A percentile compares a stretch with the other conserved stretches of the same genome.
phyloP scores from a whole-genome alignment of 1,140 invertebrate genomes.

The Trachymyrmex cornetzi region DNA sequence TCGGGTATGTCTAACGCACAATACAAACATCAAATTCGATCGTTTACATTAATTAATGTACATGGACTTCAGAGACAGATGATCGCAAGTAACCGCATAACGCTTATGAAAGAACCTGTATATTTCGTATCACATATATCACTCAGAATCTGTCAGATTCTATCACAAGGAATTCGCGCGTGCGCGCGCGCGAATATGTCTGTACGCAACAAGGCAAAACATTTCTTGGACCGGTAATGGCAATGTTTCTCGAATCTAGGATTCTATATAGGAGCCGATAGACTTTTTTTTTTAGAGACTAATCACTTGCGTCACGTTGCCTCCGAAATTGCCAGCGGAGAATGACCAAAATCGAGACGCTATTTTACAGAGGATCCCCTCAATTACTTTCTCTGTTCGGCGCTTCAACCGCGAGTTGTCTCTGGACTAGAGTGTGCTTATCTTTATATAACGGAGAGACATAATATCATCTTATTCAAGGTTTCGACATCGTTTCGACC shows the following conservation, averaged over 20 bases:
- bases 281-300: slow-evolving; percentile 24
- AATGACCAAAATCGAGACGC: slow-evolving; percentile 52
- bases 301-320: slow-evolving; percentile 59
- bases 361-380: slow-evolving; percentile 31
- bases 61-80: slow-evolving; percentile 60
- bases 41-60: slow-evolving; percentile 56
- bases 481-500: background rate
- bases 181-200: slow-evolving; percentile 9
- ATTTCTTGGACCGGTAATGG: slow-evolving; percentile 50
- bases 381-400: slow-evolving; percentile 31
- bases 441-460: slow-evolving; percentile 21
- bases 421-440: slow-evolving; percentile 53
- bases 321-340: slow-evolving; percentile 59
- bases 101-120: slow-evolving; percentile 53
- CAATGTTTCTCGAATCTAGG: slow-evolving; percentile 56
- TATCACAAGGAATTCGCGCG: slow-evolving; percentile 50
- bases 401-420: slow-evolving; percentile 13
- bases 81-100: slow-evolving; percentile 56
- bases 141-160: slow-evolving; percentile 49
- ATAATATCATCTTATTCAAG: slow-evolving; percentile 33
- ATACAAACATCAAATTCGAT: slow-evolving; percentile 59
- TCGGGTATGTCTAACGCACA: slow-evolving; percentile 44
- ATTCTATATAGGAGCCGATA: slow-evolving; percentile 50
- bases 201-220: slow-evolving; percentile 28
- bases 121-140: slow-evolving; percentile 57